Evolutionary conservation across 2,113 vertebrate species (phyloP).

Genomic region (Chaetodon trifascialis): DNA sequence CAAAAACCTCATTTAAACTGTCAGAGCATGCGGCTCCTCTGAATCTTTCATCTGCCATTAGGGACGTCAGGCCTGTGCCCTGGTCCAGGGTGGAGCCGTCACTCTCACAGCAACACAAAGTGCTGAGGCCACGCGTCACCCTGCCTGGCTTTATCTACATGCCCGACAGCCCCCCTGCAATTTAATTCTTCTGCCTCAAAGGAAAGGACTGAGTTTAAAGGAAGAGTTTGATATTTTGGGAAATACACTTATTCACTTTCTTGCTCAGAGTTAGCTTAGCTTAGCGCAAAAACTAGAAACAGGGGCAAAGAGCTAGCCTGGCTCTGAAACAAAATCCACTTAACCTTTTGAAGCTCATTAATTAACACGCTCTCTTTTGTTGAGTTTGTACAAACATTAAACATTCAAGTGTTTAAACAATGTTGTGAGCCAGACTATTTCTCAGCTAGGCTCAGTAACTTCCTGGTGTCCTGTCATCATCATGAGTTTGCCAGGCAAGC

Average conservation of each 20-base stretch:
- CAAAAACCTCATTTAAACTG: conserved; percentile 21
- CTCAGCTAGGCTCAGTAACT: not conserved
- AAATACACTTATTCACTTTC: not conserved
- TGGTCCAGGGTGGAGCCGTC: conserved; percentile 16
- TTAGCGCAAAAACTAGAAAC: not conserved
- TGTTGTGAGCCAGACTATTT: not conserved
- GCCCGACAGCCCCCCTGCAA: not conserved
- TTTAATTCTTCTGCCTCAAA: not conserved
- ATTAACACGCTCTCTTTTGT: no score
- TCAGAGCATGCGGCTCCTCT: conserved; percentile 24
- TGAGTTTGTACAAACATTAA: no score
- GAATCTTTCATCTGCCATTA: conserved; percentile 42
- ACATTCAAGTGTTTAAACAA: not conserved
- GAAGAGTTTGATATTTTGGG: not conserved
- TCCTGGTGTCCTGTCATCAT: not conserved
- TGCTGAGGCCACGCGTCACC: conserved; percentile 27
- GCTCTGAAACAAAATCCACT: not conserved
- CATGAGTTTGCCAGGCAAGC: not conserved
- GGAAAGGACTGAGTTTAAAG: not conserved
- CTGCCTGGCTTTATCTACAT: not conserved
- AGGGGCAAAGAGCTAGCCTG: not conserved
- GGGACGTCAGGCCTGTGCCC: conserved; percentile 1
- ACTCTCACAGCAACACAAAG: conserved; percentile 25
- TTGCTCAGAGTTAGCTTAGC: not conserved
- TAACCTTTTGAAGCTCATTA: no score